These are phyloP conservation scores for Falco cherrug DNA, from an alignment of 2,797 vertebrate species.

Conservation along the genomic window DNA sequence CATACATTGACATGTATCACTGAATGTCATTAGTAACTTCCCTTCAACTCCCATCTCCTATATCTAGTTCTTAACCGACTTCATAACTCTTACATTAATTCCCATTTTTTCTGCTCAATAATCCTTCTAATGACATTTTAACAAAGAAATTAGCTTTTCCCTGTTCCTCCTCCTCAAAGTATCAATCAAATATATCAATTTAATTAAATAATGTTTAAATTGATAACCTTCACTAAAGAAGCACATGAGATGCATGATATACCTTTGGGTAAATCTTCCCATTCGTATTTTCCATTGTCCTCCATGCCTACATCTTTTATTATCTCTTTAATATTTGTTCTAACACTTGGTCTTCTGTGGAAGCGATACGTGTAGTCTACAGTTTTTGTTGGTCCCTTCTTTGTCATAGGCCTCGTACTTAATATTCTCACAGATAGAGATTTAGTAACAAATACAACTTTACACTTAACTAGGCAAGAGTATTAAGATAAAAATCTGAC, in stretches of 20 bases:
- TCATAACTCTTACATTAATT: not conserved
- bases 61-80: not conserved
- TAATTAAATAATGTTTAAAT: not conserved
- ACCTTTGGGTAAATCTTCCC: not conserved
- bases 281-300: not conserved
- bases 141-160: not conserved
- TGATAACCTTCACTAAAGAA: not conserved
- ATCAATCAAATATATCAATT: not conserved
- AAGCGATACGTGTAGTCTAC: rapidly evolving
- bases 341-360: not conserved
- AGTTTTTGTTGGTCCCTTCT: not conserved
- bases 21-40: not conserved
- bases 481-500: not conserved
- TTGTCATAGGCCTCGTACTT: not conserved
- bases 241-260: not conserved
- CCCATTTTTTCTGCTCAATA: not conserved
- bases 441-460: not conserved
- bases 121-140: not conserved
- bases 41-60: not conserved
- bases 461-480: not conserved
- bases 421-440: not conserved
- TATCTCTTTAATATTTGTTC: not conserved
- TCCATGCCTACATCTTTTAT: not conserved
- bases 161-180: not conserved
- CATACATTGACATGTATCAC: not conserved